Conservation (phyloP, 64 coral and sea anemone species). For the Montipora cactus region DNA sequence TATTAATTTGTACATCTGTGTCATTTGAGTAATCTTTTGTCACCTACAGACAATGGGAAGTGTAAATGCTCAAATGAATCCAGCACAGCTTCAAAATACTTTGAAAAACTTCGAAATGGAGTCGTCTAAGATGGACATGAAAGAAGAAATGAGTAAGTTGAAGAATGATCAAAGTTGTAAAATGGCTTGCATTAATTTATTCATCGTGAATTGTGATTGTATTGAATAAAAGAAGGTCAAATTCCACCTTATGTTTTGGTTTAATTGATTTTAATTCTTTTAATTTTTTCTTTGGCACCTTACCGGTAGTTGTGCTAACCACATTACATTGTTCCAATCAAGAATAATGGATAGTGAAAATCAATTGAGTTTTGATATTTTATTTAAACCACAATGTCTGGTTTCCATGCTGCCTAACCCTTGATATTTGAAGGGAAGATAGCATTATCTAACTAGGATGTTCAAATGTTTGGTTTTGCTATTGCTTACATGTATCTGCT, state of each 20-base stretch:
- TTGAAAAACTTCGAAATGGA: constrained; percentile 97
- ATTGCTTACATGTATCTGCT: background rate
- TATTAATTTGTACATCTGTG: too few relatives aligned
- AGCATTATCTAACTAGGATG: background rate
- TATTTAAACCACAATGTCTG: too few relatives aligned
- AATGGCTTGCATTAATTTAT: too few relatives aligned
- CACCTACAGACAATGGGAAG: constrained; percentile 85
- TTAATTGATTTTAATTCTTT: too few relatives aligned
- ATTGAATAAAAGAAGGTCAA: too few relatives aligned
- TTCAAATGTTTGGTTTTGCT: background rate
- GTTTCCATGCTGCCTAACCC: too few relatives aligned
- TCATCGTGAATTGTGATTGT: too few relatives aligned
- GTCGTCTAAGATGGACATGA: constrained; percentile 98
- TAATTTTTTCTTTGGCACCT: too few relatives aligned
- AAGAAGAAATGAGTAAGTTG: constrained; percentile 97
- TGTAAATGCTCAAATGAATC: constrained; percentile 96
- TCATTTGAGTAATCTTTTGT: background rate
- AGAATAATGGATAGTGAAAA: too few relatives aligned
- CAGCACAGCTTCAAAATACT: constrained; percentile 86
- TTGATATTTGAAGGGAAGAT: background rate
- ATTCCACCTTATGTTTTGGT: background rate
- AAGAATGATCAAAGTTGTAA: background rate
- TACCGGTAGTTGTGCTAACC: too few relatives aligned
- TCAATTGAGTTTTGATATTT: too few relatives aligned
- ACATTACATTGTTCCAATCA: too few relatives aligned